phyloP scores from a whole-genome alignment of 2,888 invertebrate species.

The Heliconius aoede region DNA sequence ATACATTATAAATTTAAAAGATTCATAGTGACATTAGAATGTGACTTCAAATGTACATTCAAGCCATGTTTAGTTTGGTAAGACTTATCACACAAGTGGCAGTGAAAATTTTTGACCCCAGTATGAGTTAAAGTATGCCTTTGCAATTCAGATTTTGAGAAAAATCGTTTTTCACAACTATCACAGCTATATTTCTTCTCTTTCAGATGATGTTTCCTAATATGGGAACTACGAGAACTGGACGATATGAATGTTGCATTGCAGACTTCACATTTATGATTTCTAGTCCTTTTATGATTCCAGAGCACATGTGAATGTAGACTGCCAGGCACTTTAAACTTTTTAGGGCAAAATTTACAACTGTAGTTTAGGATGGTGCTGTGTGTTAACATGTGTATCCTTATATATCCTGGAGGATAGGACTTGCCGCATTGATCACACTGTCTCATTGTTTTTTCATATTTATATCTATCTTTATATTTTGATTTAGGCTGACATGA shows the following conservation, averaged over 20 bases:
- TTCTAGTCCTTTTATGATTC: slow-evolving; percentile 77
- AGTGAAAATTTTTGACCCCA: slow-evolving; percentile 79
- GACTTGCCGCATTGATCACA: slow-evolving; percentile 81
- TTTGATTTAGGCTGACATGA: slow-evolving; percentile 65
- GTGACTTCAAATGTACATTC: slow-evolving; percentile 78
- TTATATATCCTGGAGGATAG: slow-evolving; percentile 76
- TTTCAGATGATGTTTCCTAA: slow-evolving; percentile 76
- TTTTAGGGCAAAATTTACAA: slow-evolving; percentile 78
- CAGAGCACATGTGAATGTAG: slow-evolving; percentile 76
- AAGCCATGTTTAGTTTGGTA: slow-evolving; percentile 79
- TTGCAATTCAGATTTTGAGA: slow-evolving; percentile 76
- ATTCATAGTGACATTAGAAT: slow-evolving; percentile 61
- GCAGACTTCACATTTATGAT: slow-evolving; percentile 78
- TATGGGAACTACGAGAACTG: slow-evolving; percentile 75
- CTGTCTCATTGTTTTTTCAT: slow-evolving; percentile 64
- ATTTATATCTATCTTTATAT: slow-evolving; percentile 60
- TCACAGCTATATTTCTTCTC: slow-evolving; percentile 79
- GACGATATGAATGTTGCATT: slow-evolving; percentile 78
- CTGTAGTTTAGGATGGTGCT: slow-evolving; percentile 70
- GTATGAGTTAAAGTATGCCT: slow-evolving; percentile 77
- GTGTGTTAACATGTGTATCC: slow-evolving; percentile 78
- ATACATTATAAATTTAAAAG: slow-evolving; percentile 55
- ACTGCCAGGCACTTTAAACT: slow-evolving; percentile 77
- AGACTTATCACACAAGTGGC: slow-evolving; percentile 77
- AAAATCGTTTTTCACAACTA: slow-evolving; percentile 75